Percentiles rank a stretch among this genome's conserved stretches.
Conservation (phyloP, 2,113 vertebrate genomes). For the Antidorcas marsupialis region DNA sequence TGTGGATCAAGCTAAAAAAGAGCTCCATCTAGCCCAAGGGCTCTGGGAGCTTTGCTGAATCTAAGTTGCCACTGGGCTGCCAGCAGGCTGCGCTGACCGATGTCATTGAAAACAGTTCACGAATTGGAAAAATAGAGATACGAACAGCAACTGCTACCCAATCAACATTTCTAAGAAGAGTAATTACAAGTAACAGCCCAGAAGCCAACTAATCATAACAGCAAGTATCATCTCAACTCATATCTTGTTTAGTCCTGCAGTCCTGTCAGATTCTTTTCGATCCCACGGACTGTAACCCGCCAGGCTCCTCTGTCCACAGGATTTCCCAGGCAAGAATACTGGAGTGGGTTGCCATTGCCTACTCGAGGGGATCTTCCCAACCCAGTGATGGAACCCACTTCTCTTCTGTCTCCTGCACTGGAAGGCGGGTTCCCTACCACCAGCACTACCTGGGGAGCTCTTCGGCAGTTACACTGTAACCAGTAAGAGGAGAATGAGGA, state of each 20-base stretch:
- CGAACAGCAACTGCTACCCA: not conserved
- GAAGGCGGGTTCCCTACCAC: not conserved
- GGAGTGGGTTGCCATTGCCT: not conserved
- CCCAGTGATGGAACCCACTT: accelerated
- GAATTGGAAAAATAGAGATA: not conserved
- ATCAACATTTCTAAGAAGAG: not conserved
- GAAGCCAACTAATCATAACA: not conserved
- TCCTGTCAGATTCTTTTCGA: not conserved
- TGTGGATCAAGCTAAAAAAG: not conserved
- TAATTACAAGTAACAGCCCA: not conserved
- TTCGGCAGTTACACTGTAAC: not conserved
- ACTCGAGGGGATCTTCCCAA: not conserved
- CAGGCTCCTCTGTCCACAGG: not conserved
- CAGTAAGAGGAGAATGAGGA: not conserved
- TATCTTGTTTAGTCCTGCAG: accelerated
- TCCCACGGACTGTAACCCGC: accelerated
- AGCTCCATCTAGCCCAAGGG: not conserved
- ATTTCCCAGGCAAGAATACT: not conserved
- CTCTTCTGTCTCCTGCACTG: not conserved
- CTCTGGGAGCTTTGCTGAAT: not conserved
- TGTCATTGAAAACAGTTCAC: not conserved
- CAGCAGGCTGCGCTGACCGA: not conserved
- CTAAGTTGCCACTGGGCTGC: not conserved
- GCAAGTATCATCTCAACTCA: not conserved
- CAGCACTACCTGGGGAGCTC: not conserved